Conservation (phyloP, 2,113 vertebrate species). For the Rhea americana region DNA sequence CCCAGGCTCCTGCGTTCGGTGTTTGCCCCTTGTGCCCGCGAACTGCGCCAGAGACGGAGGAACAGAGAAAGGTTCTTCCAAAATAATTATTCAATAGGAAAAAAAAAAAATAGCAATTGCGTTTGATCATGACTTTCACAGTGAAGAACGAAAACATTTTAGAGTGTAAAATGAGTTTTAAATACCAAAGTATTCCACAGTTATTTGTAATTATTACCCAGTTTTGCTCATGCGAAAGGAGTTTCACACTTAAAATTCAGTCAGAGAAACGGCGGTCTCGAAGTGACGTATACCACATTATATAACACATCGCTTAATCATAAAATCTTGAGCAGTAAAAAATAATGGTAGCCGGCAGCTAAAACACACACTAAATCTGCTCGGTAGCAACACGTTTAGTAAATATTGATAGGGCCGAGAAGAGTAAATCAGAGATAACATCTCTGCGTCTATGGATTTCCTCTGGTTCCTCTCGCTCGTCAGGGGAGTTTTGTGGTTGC, state of each 20-base stretch:
- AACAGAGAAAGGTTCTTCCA: not conserved
- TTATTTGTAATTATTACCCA: not conserved
- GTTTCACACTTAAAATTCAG: not conserved
- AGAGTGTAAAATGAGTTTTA: not conserved
- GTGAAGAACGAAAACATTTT: conserved; percentile 22
- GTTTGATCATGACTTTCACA: conserved; percentile 25
- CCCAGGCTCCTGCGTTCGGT: not conserved
- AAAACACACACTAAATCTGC: not conserved
- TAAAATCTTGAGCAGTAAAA: not conserved
- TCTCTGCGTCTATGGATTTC: not conserved
- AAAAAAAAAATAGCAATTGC: not conserved
- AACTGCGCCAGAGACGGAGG: not conserved
- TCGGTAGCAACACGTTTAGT: not conserved
- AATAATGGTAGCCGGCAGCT: not conserved
- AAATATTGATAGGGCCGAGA: not conserved
- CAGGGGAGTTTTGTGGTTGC: fast-evolving
- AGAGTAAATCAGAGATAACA: fast-evolving
- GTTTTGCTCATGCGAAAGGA: not conserved
- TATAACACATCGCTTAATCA: not conserved
- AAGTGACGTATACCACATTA: not conserved
- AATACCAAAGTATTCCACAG: not conserved
- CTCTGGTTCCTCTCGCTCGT: not conserved
- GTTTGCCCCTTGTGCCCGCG: not conserved
- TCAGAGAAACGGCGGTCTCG: not conserved
- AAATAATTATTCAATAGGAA: not conserved